Percentiles rank a stretch among this genome's conserved stretches.
Conservation (phyloP, 2,888 invertebrate genomes). For the Spisula solida region DNA sequence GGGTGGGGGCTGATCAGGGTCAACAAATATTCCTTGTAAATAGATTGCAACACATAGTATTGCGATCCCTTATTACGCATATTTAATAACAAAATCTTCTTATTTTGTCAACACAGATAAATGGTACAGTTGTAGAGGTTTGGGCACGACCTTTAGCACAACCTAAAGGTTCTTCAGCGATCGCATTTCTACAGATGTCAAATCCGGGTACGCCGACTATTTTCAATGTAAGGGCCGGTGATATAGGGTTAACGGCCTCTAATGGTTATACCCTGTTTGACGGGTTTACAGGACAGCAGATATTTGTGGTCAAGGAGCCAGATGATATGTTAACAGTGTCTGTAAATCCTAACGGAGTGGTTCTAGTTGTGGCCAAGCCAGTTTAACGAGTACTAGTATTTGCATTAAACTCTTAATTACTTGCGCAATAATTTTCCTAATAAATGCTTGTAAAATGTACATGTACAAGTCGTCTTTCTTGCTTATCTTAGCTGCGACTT, state of each 20-base stretch:
- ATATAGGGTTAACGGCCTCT: conserved; percentile 73
- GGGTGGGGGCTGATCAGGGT: no score
- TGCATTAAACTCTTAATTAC: neutral
- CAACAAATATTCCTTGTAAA: no score
- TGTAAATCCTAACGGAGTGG: conserved; percentile 49
- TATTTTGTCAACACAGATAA: conserved; percentile 26
- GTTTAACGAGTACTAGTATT: neutral
- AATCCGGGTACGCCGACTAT: conserved; percentile 73
- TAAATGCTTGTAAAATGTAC: no score
- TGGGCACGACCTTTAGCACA: conserved; percentile 91
- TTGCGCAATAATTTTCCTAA: no score
- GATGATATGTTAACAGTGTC: conserved; percentile 13
- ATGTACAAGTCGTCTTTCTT: no score
- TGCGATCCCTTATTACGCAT: no score
- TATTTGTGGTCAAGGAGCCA: conserved; percentile 58
- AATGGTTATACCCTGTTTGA: conserved; percentile 80
- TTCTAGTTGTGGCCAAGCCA: conserved; percentile 37
- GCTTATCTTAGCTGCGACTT: no score
- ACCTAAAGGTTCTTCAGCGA: conserved; percentile 79
- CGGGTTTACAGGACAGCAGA: conserved; percentile 74
- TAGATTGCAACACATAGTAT: no score
- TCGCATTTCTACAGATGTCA: conserved; percentile 78
- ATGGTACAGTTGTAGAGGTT: conserved; percentile 90
- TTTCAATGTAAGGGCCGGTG: conserved; percentile 61
- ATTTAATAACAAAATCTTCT: neutral